Base-by-base conservation (phyloP, 2,113 vertebrate genomes). In the Narcine bancroftii region DNA sequence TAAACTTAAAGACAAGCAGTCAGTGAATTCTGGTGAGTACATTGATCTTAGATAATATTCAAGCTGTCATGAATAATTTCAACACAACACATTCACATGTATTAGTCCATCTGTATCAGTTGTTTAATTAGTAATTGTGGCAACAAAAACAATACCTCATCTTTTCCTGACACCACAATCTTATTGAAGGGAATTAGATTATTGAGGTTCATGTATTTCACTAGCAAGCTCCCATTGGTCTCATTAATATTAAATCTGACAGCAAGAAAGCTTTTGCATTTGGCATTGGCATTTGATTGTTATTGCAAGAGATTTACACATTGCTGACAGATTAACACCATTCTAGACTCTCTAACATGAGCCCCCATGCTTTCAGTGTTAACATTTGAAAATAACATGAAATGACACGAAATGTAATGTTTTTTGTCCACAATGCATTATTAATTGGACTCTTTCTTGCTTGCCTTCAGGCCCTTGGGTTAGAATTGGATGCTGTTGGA, bases 31-130 rank as follows among this genome's bases (percentile, higher is more conserved):
- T 26, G 76, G 50, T 11, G 45, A 85, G 33, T 0, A 15, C 33
- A n/a, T 85, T 60, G 33, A 85, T 85, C 81, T n/a, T 56, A 60
- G 53, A 53, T 60, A 85, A 85, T 85, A 56, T 56, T 85, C 81
- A 85, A 33, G n/a, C 56, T 60, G 33, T 17, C 81, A 36, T n/a
- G 81, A 60, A 60, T 85, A 85, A 85, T n/a, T 36, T 85, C 50
- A 36, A 17, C 29, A 36, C 29, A 56, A 85, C 0, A 85, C 0
- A 17, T 7, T 60, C 33, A 85, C 29, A 36, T 50, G 33, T 56
- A n/a, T 60, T n/a, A 85, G 5, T 85, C 4, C 11, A 83, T 39
- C 29, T 15, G 6, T 53, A 85, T 85, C 81, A 60, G 81, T 33
- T 85, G 50, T 56, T 33, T 53, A 85, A 85, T 85, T 56, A 60